Evolutionary conservation across 2,113 vertebrate species (phyloP).

Genomic region (Zosterops hypoxanthus): DNA sequence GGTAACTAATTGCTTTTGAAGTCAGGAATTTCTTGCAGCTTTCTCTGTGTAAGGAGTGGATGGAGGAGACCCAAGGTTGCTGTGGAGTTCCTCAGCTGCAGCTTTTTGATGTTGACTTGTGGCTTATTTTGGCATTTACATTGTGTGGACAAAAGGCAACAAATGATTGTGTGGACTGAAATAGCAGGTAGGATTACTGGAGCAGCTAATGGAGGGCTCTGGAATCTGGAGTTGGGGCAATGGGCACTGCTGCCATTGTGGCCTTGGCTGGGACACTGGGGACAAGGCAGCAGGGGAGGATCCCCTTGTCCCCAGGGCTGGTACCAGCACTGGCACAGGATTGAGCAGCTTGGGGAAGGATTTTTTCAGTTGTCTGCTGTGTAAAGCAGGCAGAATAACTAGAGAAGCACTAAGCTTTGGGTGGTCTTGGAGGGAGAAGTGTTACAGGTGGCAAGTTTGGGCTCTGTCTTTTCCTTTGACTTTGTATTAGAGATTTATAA

Average conservation of each 20-base stretch:
- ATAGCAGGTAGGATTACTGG: constrained; percentile 28
- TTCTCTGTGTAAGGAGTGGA: background rate
- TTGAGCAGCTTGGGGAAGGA: background rate
- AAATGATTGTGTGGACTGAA: constrained; percentile 9
- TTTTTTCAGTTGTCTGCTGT: background rate
- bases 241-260: background rate
- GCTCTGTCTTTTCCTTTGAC: background rate
- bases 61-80: background rate
- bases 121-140: background rate
- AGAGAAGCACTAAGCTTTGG: background rate
- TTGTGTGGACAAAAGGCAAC: constrained; percentile 1
- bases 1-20: background rate
- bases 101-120: background rate
- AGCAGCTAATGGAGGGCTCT: background rate
- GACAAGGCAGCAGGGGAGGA: background rate
- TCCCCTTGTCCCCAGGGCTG: background rate
- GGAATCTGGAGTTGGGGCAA: background rate
- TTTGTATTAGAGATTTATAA: background rate
- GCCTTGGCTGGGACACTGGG: background rate
- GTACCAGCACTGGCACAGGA: background rate
- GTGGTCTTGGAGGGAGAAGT: background rate
- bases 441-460: background rate
- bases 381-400: background rate
- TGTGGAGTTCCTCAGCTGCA: background rate
- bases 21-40: background rate